A percentile compares a stretch with the other conserved stretches of the same genome.
These are phyloP conservation scores for Drosophila siamana DNA, from an alignment of 2,888 invertebrate species.

Conservation along the genomic window DNA sequence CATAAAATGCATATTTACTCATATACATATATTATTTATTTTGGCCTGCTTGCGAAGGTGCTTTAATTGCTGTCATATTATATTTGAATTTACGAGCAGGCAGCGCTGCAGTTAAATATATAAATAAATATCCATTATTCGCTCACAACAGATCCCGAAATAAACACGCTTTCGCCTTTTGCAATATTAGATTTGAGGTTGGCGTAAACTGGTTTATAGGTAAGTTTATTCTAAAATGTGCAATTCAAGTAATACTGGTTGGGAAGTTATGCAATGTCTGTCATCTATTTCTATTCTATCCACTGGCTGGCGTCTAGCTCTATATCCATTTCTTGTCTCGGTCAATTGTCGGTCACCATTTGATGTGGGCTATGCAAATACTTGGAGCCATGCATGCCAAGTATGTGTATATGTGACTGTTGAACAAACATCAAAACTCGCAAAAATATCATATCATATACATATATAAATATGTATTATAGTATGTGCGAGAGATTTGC, in stretches of 20 bases:
- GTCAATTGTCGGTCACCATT: slow-evolving; percentile 39
- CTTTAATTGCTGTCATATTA: background rate
- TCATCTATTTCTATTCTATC: background rate
- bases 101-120: slow-evolving; percentile 1
- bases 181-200: slow-evolving; percentile 3
- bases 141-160: slow-evolving; percentile 4
- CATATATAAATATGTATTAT: slow-evolving; percentile 16
- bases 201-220: slow-evolving; percentile 14
- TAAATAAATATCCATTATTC: background rate
- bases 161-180: slow-evolving; percentile 1
- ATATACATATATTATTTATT: background rate
- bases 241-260: background rate
- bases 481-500: slow-evolving; percentile 43
- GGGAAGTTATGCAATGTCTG: background rate
- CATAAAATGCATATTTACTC: too few species aligned
- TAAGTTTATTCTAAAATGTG: background rate
- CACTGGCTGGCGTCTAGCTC: background rate
- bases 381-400: slow-evolving; percentile 21
- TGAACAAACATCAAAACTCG: slow-evolving; percentile 29
- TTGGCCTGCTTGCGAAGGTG: background rate
- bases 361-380: slow-evolving; percentile 31
- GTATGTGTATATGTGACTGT: slow-evolving; percentile 45
- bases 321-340: slow-evolving; percentile 1
- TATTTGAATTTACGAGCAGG: background rate
- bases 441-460: slow-evolving; percentile 42